These are phyloP conservation scores for Armadillidium nasatum DNA, from an alignment of 1,140 invertebrate species.

Conservation along the genomic window DNA sequence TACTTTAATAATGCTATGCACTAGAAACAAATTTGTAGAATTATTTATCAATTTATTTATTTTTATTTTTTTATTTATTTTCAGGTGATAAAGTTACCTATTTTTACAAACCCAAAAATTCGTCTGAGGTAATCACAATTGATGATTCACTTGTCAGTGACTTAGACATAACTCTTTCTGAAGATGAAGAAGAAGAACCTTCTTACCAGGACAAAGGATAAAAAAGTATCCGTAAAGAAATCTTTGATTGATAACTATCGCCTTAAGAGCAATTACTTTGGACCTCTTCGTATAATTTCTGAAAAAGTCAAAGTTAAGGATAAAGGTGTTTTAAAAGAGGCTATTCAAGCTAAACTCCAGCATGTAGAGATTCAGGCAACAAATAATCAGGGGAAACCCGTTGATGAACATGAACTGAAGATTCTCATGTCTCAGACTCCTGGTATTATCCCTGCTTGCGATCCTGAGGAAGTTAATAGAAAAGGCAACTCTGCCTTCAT, in stretches of 20 bases:
- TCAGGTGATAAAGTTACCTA: no score
- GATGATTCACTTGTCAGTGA: no score
- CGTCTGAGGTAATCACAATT: no score
- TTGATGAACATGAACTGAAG: background rate
- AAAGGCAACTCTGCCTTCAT: slow-evolving; percentile 14
- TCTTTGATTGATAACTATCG: slow-evolving; percentile 1
- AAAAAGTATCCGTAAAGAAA: background rate
- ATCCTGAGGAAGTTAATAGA: slow-evolving; percentile 11
- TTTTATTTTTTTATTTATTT: no score
- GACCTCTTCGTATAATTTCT: background rate
- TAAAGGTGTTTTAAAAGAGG: background rate
- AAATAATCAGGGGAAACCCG: background rate
- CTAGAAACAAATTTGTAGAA: no score
- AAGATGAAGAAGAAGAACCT: background rate
- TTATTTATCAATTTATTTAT: no score
- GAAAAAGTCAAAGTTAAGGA: background rate
- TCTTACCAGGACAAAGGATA: background rate
- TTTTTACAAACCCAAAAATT: no score
- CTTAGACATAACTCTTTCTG: background rate
- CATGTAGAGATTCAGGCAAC: slow-evolving; percentile 4
- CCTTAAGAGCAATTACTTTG: background rate
- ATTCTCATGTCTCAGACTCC: slow-evolving; percentile 20
- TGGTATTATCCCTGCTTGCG: slow-evolving; percentile 25
- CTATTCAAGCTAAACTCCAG: background rate
- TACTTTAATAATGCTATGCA: no score